Conservation (phyloP, 2,797 vertebrate species). For the Enteromius treurensis region DNA sequence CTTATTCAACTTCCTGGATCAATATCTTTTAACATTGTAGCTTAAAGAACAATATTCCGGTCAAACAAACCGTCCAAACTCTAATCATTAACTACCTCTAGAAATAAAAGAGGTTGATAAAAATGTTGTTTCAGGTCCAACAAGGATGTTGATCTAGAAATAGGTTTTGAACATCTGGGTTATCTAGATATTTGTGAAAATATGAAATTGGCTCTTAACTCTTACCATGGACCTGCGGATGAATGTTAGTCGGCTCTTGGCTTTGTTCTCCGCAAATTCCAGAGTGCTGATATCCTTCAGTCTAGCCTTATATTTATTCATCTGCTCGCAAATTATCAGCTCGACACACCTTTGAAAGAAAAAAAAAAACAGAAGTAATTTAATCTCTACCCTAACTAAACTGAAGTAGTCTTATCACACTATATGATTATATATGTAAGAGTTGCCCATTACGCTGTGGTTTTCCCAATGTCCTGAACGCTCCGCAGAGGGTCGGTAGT, state of each 20-base stretch:
- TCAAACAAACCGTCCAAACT: neutral
- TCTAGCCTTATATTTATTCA: conserved; percentile 96
- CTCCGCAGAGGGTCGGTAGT: conserved; percentile 94
- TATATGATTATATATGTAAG: neutral
- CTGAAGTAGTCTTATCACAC: neutral
- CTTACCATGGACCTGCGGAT: conserved; percentile 97
- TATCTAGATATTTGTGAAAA: neutral
- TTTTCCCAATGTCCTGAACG: conserved; percentile 97
- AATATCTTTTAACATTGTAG: neutral
- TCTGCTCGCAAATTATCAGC: conserved; percentile 93
- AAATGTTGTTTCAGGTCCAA: neutral
- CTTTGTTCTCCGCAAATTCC: conserved; percentile 98
- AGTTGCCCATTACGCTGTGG: conserved; percentile 88
- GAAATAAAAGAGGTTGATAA: neutral
- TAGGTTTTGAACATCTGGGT: neutral
- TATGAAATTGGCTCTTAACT: neutral
- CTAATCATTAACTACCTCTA: conserved; percentile 3
- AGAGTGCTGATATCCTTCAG: conserved; percentile 97
- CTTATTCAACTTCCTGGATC: neutral
- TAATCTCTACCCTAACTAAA: neutral
- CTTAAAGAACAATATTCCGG: neutral
- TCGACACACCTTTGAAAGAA: conserved; percentile 87
- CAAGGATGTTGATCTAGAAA: conserved; percentile 1
- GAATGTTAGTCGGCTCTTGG: conserved; percentile 91
- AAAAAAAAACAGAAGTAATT: neutral